A percentile compares a stretch with the other conserved stretches of the same genome.
These are phyloP conservation scores for Drosophila algonquin DNA, from an alignment of 2,888 invertebrate genomes.

Conservation along the genomic window DNA sequence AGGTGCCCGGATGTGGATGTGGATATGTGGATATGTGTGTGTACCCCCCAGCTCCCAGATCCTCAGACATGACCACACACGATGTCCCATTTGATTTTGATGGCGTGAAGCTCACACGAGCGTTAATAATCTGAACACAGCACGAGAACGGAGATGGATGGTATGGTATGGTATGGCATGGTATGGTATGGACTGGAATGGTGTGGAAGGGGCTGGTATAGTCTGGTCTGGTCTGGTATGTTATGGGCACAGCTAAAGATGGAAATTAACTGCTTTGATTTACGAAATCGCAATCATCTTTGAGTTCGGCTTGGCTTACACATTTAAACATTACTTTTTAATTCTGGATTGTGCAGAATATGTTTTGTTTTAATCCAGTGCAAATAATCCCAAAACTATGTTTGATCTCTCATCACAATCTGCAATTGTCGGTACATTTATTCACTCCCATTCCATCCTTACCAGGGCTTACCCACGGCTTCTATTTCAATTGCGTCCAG, in stretches of 20 bases:
- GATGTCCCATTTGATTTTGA: conserved; percentile 71
- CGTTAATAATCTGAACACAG: conserved; percentile 65
- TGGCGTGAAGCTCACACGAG: conserved; percentile 77
- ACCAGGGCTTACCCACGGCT: no score
- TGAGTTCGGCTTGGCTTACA: background rate
- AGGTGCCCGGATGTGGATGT: conserved; percentile 10
- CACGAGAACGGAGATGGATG: conserved; percentile 10
- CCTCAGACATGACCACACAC: conserved; percentile 54
- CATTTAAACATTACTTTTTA: background rate
- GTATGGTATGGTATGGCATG: background rate
- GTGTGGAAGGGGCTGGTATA: no score
- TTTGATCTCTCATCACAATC: no score
- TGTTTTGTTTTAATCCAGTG: no score
- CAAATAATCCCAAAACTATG: no score
- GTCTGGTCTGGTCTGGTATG: no score
- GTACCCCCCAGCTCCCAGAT: conserved; percentile 1
- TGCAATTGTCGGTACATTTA: no score
- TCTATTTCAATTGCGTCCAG: no score
- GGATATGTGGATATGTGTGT: background rate
- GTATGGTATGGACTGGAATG: no score
- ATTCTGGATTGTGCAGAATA: no score
- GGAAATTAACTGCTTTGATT: conserved; percentile 34
- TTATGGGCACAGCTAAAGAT: conserved; percentile 8
- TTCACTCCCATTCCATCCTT: no score
- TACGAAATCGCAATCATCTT: conserved; percentile 3